Base-by-base conservation (phyloP, 2,888 invertebrate species). In the Caenorhabditis afra region DNA sequence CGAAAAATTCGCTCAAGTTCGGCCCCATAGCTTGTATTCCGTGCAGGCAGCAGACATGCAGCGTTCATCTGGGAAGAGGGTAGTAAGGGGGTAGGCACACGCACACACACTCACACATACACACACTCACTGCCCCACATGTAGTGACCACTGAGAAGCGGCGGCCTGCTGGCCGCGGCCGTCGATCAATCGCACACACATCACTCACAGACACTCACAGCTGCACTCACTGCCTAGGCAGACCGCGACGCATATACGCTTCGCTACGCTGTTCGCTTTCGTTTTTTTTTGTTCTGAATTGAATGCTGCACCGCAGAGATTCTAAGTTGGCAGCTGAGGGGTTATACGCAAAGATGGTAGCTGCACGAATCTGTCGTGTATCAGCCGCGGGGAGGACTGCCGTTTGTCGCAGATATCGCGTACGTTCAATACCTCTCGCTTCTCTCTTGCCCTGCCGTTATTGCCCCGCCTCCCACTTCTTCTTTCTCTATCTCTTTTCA, bases 361-460 rank as follows among this genome's bases (percentile, higher is more conserved):
- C 37, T 29, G 68, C 59, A 58, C 59, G 68, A 59, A 53, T 49
- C 47, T 47, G 16, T 47, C 45, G 53, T 53, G 55, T 68, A 70
- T 70, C 70, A 70, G 61, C 57, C 45, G 16, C 11, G 53, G 44
- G 44, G 55, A 22, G 35, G 55, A 14, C 65, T 45, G 29, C 53
- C 29, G 29, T 7, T 29, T 29, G 29, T 29, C 29, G 29, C 29
- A 35, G 52, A n/a, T 29, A 52, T 52, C 23, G 12, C 23, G 52
- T 29, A 37, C 71, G 55, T 57, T 57, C 62, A 71, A 62, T 62
- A 62, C 55, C 71, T 62, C 71, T 71, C 62, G 55, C 71, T 61
- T 68, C 67, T 67, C 59, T 66, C 52, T 44, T 57, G 29, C 45
- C 22, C 61, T 61, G 44, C 52, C 64, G 52, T 39, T 49, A 55